Base-by-base conservation (phyloP, 2,113 vertebrate species). In the Urocitellus parryii region DNA sequence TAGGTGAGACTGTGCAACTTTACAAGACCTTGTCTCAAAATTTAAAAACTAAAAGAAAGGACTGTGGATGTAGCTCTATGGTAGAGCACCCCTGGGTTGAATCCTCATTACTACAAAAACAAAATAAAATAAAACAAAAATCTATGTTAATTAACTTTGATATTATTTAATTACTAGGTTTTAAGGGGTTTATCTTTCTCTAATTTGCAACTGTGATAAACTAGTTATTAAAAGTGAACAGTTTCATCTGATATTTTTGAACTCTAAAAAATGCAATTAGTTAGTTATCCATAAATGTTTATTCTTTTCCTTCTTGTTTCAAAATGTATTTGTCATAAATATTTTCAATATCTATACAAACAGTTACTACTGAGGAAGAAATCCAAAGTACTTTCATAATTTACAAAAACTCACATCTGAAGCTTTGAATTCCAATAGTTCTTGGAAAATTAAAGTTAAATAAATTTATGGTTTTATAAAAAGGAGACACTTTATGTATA, bases 131-230 rank as follows among this genome's bases (percentile, higher is more conserved):
- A 34, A 32, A 34, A 4, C 27, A 67, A 29, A 32, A 67, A 32
- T 14, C 0, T 65, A 63, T 63, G 56, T 56, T 56, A 56, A 27
- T 74, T 93, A 94, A 72, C 24, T 58, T 11, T 88, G 45, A 6
- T 51, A 88, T 95, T 63, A 83, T 67, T 95, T 73, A 27, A 51
- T 94, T 92, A 67, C 87, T 79, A 81, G 82, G 6, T 61, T 84
- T 86, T 70, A 48, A 89, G 58, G 20, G 73, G 9, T 83, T 90
- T 68, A 22, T 53, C 22, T 78, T 80, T 92, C 51, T 92, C 10
- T 79, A 87, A 87, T 77, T 96, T 96, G 11, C 25, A 82, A 68
- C 25, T 42, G 22, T 34, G 34, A 76, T 88, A 88, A 76, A 73
- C 22, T 88, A 72, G 65, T 65, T 88, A 86, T 53, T 94, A n/a